Evolutionary conservation across 2,888 invertebrate species (phyloP).

Genomic region (Phortica okadai): DNA sequence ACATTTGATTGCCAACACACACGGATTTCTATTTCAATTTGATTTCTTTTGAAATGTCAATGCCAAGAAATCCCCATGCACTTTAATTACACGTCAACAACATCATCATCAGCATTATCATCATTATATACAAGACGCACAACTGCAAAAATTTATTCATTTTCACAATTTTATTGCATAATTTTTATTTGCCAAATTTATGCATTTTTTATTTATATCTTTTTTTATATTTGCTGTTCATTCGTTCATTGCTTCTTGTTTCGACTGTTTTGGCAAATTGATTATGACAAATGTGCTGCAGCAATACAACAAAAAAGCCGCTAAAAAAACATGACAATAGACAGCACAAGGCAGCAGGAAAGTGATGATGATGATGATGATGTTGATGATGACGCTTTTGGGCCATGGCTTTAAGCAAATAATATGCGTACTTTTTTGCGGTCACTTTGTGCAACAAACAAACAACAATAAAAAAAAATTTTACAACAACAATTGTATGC

Average conservation of each 20-base stretch:
- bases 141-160: background rate
- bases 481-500: background rate
- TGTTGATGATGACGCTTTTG: background rate
- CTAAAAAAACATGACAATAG: background rate
- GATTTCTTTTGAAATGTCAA: conserved; percentile 17
- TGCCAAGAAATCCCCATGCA: conserved; percentile 6
- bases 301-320: background rate
- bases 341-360: background rate
- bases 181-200: background rate
- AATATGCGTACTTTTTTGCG: background rate
- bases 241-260: background rate
- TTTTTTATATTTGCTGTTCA: background rate
- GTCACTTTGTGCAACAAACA: background rate
- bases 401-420: background rate
- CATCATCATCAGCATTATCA: background rate
- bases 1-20: background rate
- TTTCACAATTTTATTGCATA: conserved; percentile 2
- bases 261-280: conserved; percentile 1
- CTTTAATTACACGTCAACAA: background rate
- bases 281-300: conserved; percentile 17
- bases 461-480: background rate
- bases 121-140: background rate
- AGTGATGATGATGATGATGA: background rate
- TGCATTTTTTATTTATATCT: background rate
- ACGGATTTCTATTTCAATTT: background rate